These are phyloP conservation scores for Micrasema longulum DNA, from an alignment of 1,140 invertebrate genomes.

Conservation along the genomic window DNA sequence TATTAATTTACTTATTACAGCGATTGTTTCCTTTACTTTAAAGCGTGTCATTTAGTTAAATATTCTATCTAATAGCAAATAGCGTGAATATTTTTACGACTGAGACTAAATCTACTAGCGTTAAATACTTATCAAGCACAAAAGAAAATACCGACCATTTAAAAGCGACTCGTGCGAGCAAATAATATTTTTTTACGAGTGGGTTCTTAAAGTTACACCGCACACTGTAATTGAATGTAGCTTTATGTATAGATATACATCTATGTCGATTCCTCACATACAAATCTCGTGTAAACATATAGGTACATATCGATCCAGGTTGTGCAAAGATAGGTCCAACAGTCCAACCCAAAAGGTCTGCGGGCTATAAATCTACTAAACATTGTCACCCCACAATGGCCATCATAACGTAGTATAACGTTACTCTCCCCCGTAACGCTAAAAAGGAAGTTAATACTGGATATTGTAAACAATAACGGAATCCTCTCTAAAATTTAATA, in stretches of 20 bases:
- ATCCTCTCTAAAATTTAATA: no score
- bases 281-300: neutral
- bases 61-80: neutral
- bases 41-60: no score
- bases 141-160: neutral
- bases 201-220: no score
- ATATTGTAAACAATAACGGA: neutral
- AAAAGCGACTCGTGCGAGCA: neutral
- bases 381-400: constrained; percentile 25
- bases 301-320: constrained; percentile 17
- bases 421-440: no score
- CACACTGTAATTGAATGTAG: no score
- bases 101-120: constrained; percentile 6
- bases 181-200: neutral
- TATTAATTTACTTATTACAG: no score
- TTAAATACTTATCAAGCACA: constrained; percentile 15
- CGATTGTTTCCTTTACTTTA: no score
- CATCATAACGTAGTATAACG: neutral
- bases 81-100: constrained; percentile 1
- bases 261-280: no score
- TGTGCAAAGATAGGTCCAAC: constrained; percentile 8
- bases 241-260: no score
- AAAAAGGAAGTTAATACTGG: neutral
- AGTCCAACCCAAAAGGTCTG: constrained; percentile 11
- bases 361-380: constrained; percentile 22